These are phyloP conservation scores for Aethina tumida DNA, from an alignment of 1,140 invertebrate species.

Conservation along the genomic window DNA sequence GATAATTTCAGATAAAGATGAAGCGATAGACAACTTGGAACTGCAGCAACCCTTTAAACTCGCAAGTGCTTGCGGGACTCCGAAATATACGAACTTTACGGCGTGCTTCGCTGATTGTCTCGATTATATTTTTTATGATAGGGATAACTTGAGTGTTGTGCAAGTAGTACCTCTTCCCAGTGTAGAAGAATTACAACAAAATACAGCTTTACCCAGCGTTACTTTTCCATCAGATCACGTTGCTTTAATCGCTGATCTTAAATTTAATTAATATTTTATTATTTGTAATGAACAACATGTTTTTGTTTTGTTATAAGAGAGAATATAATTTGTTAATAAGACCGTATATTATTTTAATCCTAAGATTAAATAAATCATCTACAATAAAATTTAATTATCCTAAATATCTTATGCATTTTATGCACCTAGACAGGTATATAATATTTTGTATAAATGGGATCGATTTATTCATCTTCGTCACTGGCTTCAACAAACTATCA, in stretches of 20 bases:
- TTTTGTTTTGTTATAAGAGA: too few species aligned
- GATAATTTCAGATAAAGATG: conserved; percentile 46
- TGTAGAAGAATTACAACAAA: conserved; percentile 60
- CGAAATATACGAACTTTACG: conserved; percentile 80
- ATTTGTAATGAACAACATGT: too few species aligned
- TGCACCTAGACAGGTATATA: too few species aligned
- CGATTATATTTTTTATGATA: conserved; percentile 87
- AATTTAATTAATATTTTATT: too few species aligned
- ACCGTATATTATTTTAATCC: too few species aligned
- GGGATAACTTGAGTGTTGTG: conserved; percentile 49
- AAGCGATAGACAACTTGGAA: conserved; percentile 49
- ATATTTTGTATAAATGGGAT: too few species aligned
- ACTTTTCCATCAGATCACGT: conserved; percentile 91
- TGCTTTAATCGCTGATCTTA: conserved; percentile 73
- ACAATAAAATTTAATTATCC: too few species aligned
- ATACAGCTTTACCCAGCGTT: conserved; percentile 74
- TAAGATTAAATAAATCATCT: too few species aligned
- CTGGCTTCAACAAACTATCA: too few species aligned
- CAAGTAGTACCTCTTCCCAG: conserved; percentile 73
- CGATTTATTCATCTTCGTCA: too few species aligned
- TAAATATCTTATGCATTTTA: too few species aligned
- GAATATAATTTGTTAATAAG: too few species aligned
- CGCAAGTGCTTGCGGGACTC: conserved; percentile 65
- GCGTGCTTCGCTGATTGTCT: conserved; percentile 74
- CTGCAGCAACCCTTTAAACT: conserved; percentile 53